Conservation (phyloP, 2,113 vertebrate species). For the Nanorana parkeri region DNA sequence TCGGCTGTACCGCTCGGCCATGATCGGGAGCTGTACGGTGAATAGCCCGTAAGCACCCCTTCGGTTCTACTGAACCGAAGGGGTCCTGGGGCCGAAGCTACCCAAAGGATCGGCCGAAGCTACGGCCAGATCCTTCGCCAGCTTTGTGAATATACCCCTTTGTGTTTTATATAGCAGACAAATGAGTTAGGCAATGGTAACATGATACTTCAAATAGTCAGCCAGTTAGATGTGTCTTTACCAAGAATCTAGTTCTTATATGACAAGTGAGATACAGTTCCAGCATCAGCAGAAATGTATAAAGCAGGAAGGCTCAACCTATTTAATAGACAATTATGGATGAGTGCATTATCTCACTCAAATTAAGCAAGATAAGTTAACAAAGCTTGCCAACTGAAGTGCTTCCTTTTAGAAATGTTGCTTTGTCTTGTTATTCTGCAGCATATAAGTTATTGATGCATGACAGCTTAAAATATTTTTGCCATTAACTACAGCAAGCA, state of each 20-base stretch:
- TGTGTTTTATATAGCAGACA: no score
- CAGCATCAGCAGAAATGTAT: slow-evolving; percentile 21
- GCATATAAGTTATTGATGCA: slow-evolving; percentile 53
- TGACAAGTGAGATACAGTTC: slow-evolving; percentile 18
- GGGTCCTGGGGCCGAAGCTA: no score
- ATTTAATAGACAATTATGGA: slow-evolving; percentile 54
- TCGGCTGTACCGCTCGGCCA: no score
- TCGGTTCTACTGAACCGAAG: no score
- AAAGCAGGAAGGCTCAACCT: slow-evolving; percentile 33
- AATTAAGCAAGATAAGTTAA: slow-evolving; percentile 55
- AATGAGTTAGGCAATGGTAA: background rate
- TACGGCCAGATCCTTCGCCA: no score
- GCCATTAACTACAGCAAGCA: slow-evolving; percentile 54
- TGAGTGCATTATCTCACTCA: slow-evolving; percentile 53
- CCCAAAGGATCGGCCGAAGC: no score
- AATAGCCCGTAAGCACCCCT: no score
- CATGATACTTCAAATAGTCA: background rate
- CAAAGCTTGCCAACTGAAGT: slow-evolving; percentile 46
- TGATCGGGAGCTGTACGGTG: no score
- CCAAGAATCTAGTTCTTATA: slow-evolving; percentile 5
- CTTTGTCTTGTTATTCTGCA: slow-evolving; percentile 48
- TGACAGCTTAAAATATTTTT: slow-evolving; percentile 58
- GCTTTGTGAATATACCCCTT: no score
- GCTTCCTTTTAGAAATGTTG: slow-evolving; percentile 48
- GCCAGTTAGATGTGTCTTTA: background rate